Evolutionary conservation across 2,113 vertebrate species (phyloP).

Genomic region (Clarias gariepinus): DNA sequence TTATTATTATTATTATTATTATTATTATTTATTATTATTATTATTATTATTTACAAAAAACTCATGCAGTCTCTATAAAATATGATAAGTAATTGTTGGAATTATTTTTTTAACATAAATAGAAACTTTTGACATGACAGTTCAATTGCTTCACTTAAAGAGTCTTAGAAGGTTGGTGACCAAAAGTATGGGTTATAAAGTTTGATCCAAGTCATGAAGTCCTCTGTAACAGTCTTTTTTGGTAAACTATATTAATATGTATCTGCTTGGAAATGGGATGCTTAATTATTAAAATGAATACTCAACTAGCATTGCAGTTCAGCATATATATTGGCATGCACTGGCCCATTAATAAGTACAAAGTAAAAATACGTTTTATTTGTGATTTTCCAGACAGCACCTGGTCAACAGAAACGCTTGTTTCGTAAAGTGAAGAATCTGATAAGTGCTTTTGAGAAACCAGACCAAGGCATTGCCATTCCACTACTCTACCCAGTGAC

Average conservation of each 20-base stretch:
- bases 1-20: no score
- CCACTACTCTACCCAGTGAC: constrained; percentile 74
- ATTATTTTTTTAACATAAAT: not conserved
- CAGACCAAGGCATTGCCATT: constrained; percentile 76
- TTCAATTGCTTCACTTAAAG: not conserved
- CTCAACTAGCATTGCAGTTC: not conserved
- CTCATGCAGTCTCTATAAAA: not conserved
- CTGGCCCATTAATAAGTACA: not conserved
- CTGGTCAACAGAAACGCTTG: constrained; percentile 59
- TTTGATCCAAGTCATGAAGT: not conserved
- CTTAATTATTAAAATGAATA: not conserved
- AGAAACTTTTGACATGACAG: not conserved
- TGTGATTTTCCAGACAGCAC: constrained; percentile 50
- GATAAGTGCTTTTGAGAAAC: constrained; percentile 80
- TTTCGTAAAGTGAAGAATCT: constrained; percentile 82
- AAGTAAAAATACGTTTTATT: not conserved
- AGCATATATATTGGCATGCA: not conserved
- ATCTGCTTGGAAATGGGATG: not conserved
- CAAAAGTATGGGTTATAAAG: not conserved
- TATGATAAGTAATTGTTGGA: not conserved
- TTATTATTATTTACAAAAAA: no score
- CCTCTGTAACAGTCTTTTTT: not conserved
- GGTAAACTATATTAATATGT: not conserved
- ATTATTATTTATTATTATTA: not conserved
- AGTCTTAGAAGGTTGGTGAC: not conserved